Percentiles rank a stretch among this genome's conserved stretches.
phyloP scores from a whole-genome alignment of 1,140 invertebrate genomes.

The Bombus difficillimus region DNA sequence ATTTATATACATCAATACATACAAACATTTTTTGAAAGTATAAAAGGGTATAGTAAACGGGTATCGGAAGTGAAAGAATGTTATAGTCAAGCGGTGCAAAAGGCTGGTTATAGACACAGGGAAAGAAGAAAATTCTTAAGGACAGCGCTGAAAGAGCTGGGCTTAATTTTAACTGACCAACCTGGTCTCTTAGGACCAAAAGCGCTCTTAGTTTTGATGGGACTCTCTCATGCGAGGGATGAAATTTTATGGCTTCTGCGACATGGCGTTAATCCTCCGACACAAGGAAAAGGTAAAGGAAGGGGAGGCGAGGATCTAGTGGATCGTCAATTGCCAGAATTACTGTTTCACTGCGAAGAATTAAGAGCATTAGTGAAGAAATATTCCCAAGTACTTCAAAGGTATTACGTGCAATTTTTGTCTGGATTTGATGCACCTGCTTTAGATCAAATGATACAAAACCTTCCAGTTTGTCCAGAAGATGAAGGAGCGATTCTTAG shows the following conservation, averaged over 20 bases:
- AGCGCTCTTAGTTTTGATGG: slow-evolving; percentile 98
- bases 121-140: slow-evolving; percentile 98
- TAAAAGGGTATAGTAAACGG: slow-evolving; percentile 97
- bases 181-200: slow-evolving; percentile 98
- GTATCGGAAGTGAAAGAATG: slow-evolving; percentile 97
- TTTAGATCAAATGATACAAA: slow-evolving; percentile 95
- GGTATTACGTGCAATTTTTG: slow-evolving; percentile 99
- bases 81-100: slow-evolving; percentile 94
- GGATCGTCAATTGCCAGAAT: slow-evolving; percentile 97
- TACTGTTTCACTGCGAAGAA: slow-evolving; percentile 99
- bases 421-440: slow-evolving; percentile 97
- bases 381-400: slow-evolving; percentile 98
- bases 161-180: slow-evolving; percentile 97
- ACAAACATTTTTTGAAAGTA: slow-evolving; percentile 95
- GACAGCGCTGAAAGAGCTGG: slow-evolving; percentile 97
- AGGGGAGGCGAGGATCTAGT: slow-evolving; percentile 94
- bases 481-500: slow-evolving; percentile 97
- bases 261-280: slow-evolving; percentile 97
- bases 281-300: slow-evolving; percentile 91
- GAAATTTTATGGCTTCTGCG: slow-evolving; percentile 98
- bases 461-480: slow-evolving; percentile 92
- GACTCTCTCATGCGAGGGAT: slow-evolving; percentile 96
- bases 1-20: slow-evolving; percentile 97
- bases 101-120: slow-evolving; percentile 94
- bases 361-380: slow-evolving; percentile 95